A percentile compares a stretch with the other conserved stretches of the same genome.
Evolutionary conservation across 2,113 vertebrate species (phyloP).

Genomic region (Myiozetetes cayanensis): DNA sequence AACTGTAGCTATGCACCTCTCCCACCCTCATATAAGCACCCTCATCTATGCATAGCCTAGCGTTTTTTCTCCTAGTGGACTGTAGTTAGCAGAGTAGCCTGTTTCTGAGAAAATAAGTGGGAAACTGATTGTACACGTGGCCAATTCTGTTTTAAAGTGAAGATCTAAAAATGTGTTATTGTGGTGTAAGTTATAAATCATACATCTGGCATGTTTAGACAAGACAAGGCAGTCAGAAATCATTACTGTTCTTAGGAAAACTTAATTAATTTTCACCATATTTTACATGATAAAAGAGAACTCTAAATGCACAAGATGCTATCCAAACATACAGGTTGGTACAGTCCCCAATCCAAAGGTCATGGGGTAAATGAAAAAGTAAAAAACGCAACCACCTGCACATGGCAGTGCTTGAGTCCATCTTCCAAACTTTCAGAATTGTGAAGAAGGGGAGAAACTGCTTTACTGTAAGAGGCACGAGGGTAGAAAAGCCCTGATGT

Average conservation of each 20-base stretch:
- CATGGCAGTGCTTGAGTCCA: neutral
- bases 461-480: neutral
- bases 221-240: neutral
- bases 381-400: neutral
- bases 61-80: neutral
- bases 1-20: neutral
- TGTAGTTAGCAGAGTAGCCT: neutral
- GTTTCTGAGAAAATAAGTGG: neutral
- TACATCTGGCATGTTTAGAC: neutral
- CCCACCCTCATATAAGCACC: neutral
- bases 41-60: neutral
- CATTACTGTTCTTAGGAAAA: neutral
- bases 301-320: neutral
- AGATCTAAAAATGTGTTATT: neutral
- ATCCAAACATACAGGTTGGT: fast-evolving
- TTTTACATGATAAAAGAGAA: neutral
- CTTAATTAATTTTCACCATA: neutral
- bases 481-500: neutral
- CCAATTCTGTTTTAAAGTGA: neutral
- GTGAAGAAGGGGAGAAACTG: neutral
- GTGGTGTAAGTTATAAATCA: neutral
- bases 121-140: neutral
- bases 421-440: neutral
- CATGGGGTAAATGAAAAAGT: neutral
- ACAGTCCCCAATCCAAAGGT: neutral